Conservation (phyloP, 2,797 vertebrate genomes). For the Sebastes nivosus region DNA sequence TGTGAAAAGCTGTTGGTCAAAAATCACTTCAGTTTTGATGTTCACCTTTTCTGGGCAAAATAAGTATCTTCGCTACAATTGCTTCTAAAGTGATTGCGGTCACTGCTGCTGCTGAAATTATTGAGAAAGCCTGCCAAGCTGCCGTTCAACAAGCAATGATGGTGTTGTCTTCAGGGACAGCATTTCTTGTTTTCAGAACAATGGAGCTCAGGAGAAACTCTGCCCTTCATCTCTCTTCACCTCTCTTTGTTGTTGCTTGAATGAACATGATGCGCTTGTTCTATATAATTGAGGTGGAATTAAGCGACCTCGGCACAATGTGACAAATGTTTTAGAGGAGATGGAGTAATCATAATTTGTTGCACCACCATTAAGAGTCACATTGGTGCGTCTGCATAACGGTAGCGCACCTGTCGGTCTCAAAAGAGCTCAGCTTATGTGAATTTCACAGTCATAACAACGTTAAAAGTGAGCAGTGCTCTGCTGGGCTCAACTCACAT, state of each 20-base stretch:
- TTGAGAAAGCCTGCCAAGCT: background rate
- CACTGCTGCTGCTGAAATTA: background rate
- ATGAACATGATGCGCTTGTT: conserved; percentile 3
- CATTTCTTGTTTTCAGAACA: conserved; percentile 2
- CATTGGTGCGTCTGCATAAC: background rate
- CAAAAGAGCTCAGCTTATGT: background rate
- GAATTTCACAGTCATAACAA: background rate
- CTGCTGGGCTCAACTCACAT: background rate
- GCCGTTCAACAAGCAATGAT: background rate
- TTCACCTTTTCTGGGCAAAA: background rate
- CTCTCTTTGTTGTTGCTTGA: conserved; percentile 17
- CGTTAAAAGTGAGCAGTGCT: background rate
- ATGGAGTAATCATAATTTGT: conserved; percentile 4
- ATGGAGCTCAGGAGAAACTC: conserved; percentile 13
- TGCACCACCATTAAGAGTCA: background rate
- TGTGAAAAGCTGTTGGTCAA: background rate
- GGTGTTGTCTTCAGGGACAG: background rate
- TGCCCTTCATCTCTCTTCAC: conserved; percentile 7
- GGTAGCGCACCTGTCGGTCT: background rate
- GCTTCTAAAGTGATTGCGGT: background rate
- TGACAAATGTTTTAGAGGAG: background rate
- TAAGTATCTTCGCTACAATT: background rate
- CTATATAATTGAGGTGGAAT: conserved; percentile 9
- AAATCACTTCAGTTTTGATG: background rate
- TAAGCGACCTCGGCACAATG: background rate